phyloP scores from a whole-genome alignment of 2,113 vertebrate genomes.

The Shinisaurus crocodilurus region DNA sequence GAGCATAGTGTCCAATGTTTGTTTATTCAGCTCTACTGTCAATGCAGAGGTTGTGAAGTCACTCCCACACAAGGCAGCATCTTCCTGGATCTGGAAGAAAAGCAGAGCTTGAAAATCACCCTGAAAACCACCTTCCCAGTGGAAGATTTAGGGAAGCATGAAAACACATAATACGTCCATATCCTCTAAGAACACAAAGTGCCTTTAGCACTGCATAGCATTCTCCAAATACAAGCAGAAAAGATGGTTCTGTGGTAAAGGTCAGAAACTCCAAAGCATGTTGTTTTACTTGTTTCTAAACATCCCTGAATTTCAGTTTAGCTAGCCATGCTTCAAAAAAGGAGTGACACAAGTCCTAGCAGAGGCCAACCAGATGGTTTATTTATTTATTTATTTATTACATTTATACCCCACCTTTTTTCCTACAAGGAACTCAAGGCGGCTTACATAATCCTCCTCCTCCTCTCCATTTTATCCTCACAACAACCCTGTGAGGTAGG shows the following conservation, averaged over 20 bases:
- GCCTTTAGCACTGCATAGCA: background rate
- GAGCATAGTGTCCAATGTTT: constrained; percentile 94
- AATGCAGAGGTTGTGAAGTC: constrained; percentile 79
- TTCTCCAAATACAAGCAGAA: background rate
- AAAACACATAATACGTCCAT: background rate
- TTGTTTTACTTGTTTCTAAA: background rate
- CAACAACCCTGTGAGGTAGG: too few species aligned
- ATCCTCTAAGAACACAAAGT: background rate
- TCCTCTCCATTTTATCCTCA: too few species aligned
- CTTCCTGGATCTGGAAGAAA: constrained; percentile 85
- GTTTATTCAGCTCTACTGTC: constrained; percentile 92
- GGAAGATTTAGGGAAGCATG: too few species aligned
- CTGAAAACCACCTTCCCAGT: background rate
- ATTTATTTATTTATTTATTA: too few species aligned
- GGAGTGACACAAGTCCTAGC: background rate
- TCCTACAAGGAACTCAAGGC: too few species aligned
- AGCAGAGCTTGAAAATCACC: background rate
- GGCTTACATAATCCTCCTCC: too few species aligned
- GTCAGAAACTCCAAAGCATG: background rate
- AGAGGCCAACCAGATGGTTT: background rate
- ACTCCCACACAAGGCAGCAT: constrained; percentile 70
- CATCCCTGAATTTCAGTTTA: background rate
- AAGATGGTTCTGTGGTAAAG: background rate
- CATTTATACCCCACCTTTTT: too few species aligned
- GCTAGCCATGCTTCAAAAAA: background rate